These are phyloP conservation scores for Coptodon rendalli DNA, from an alignment of 2,113 vertebrate genomes.

Conservation along the genomic window DNA sequence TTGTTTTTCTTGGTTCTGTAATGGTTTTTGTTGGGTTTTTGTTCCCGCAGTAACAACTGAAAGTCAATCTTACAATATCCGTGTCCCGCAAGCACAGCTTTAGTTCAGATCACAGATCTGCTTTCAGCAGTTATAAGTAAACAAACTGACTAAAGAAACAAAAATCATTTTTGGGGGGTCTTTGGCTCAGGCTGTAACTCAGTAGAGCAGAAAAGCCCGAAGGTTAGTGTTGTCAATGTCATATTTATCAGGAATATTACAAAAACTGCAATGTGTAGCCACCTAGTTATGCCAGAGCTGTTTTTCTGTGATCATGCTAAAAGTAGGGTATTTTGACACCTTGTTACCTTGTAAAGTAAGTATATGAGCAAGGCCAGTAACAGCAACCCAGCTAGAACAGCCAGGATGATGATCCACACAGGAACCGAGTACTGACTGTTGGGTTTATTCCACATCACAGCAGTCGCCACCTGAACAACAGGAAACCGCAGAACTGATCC, in stretches of 20 bases:
- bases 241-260: neutral
- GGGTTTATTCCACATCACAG: constrained; percentile 80
- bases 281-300: neutral
- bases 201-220: neutral
- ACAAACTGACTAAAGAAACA: neutral
- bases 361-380: constrained; percentile 86
- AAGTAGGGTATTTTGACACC: neutral
- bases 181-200: neutral
- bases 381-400: constrained; percentile 81
- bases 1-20: neutral
- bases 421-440: constrained; percentile 77
- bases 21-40: neutral
- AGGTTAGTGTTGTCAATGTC: neutral
- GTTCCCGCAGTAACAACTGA: neutral
- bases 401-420: constrained; percentile 87
- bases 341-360: constrained; percentile 84
- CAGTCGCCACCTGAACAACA: constrained; percentile 72
- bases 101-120: neutral
- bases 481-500: neutral
- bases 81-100: neutral
- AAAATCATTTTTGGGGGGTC: neutral
- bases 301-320: neutral
- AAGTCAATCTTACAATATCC: neutral
- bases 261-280: neutral
- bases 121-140: neutral